Evolutionary conservation across 2,888 invertebrate species (phyloP).

Genomic region (Ochropleura plecta): DNA sequence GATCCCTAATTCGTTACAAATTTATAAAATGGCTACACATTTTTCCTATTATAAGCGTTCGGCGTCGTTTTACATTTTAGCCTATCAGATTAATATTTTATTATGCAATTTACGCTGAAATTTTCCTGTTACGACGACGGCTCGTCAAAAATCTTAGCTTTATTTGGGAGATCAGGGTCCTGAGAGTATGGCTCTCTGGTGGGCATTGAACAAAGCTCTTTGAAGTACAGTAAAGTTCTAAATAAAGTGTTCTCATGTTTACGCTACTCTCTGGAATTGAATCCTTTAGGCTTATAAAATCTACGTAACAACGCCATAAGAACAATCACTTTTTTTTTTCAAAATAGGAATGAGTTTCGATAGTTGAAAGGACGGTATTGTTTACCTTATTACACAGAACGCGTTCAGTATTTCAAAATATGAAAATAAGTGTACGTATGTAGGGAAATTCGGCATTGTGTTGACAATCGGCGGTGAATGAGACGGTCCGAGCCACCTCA

Average conservation of each 20-base stretch:
- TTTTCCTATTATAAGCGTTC: conserved; percentile 40
- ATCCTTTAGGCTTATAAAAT: neutral
- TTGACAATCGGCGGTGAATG: conserved; percentile 53
- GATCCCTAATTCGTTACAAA: conserved; percentile 24
- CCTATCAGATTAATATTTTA: conserved; percentile 60
- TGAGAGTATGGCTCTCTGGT: conserved; percentile 33
- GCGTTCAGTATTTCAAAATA: conserved; percentile 23
- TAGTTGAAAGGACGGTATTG: conserved; percentile 15
- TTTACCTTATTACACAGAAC: conserved; percentile 23
- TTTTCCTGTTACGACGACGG: conserved; percentile 53
- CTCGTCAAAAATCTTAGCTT: conserved; percentile 43
- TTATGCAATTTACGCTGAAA: conserved; percentile 49
- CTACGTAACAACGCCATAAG: neutral
- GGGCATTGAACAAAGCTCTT: conserved; percentile 30
- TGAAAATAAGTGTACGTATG: conserved; percentile 28
- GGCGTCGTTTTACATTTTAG: conserved; percentile 29
- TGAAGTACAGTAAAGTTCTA: conserved; percentile 9
- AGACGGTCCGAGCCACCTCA: conserved; percentile 64
- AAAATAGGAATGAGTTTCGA: neutral
- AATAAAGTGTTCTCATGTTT: conserved; percentile 28
- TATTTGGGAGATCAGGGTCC: conserved; percentile 50
- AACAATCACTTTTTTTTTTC: neutral
- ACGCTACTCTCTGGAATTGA: neutral
- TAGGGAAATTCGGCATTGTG: conserved; percentile 52
- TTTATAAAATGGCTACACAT: conserved; percentile 29